phyloP scores from a whole-genome alignment of 2,797 vertebrate genomes.

The Rhincodon typus region DNA sequence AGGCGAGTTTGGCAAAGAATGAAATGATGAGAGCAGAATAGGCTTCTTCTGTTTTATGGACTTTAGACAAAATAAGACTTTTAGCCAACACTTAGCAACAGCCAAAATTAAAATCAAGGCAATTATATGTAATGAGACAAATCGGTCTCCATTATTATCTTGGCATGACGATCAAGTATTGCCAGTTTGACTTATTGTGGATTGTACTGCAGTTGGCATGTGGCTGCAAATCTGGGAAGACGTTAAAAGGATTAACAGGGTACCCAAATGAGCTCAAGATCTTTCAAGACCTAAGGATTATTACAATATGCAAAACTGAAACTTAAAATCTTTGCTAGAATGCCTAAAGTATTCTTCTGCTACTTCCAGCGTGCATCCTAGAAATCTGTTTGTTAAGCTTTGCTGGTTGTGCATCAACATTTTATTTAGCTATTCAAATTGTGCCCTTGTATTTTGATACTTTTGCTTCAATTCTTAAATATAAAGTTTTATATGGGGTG shows the following conservation, averaged over 20 bases:
- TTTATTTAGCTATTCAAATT: not conserved
- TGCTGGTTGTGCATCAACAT: not conserved
- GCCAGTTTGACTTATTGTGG: not conserved
- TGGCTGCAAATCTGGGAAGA: not conserved
- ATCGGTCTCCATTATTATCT: not conserved
- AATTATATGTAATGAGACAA: too few species aligned
- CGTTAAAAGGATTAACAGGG: not conserved
- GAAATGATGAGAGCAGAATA: not conserved
- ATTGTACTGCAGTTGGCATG: not conserved
- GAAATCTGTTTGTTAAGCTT: not conserved
- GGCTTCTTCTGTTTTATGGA: not conserved
- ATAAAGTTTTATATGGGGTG: not conserved
- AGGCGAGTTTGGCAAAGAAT: not conserved
- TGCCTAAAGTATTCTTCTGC: not conserved
- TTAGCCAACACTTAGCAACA: not conserved
- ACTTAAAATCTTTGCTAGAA: not conserved
- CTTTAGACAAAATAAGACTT: not conserved
- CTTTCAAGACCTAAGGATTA: not conserved
- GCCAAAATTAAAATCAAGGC: not conserved
- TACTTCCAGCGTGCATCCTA: not conserved
- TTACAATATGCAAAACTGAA: not conserved
- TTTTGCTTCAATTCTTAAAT: not conserved
- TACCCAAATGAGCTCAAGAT: not conserved
- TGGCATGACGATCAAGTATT: not conserved
- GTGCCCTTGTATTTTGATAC: not conserved